These are phyloP conservation scores for Phengaris alcon DNA, from an alignment of 2,888 invertebrate genomes.

Conservation along the genomic window DNA sequence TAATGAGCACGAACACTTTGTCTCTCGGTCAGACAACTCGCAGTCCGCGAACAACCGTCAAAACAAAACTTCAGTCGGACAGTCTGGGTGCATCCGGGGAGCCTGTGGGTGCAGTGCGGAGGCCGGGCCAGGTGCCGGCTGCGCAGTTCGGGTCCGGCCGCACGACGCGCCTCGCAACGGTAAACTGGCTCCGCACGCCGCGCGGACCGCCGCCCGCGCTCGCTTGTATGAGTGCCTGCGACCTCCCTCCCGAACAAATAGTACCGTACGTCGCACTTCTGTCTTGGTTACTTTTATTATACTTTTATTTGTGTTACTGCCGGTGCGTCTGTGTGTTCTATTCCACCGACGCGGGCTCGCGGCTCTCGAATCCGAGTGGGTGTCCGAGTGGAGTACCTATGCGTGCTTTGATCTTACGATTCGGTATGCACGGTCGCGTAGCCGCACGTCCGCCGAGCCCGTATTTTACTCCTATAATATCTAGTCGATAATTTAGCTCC, in stretches of 20 bases:
- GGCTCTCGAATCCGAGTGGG: constrained; percentile 58
- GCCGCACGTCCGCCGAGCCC: constrained; percentile 70
- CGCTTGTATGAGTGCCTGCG: constrained; percentile 74
- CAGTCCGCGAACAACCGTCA: constrained; percentile 53
- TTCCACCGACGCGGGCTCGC: constrained; percentile 50
- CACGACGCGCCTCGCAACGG: constrained; percentile 79
- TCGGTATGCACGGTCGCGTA: constrained; percentile 77
- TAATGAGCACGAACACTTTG: constrained; percentile 74
- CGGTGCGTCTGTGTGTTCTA: constrained; percentile 57
- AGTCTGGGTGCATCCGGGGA: constrained; percentile 51
- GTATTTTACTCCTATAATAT: constrained; percentile 74
- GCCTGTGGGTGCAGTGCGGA: constrained; percentile 47
- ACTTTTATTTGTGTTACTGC: constrained; percentile 67
- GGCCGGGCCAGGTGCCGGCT: constrained; percentile 61
- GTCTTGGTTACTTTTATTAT: constrained; percentile 76
- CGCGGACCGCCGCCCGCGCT: constrained; percentile 67
- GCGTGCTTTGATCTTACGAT: constrained; percentile 79
- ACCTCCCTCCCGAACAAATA: constrained; percentile 78
- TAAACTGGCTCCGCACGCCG: constrained; percentile 73
- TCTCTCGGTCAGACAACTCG: constrained; percentile 57
- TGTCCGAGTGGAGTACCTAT: constrained; percentile 74
- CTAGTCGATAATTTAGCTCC: constrained; percentile 75
- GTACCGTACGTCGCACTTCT: constrained; percentile 75
- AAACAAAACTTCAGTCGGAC: constrained; percentile 50
- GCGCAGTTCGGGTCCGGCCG: constrained; percentile 76